These are phyloP conservation scores for Amblyjoppa fuscipennis DNA, from an alignment of 2,888 invertebrate genomes.

Conservation along the genomic window DNA sequence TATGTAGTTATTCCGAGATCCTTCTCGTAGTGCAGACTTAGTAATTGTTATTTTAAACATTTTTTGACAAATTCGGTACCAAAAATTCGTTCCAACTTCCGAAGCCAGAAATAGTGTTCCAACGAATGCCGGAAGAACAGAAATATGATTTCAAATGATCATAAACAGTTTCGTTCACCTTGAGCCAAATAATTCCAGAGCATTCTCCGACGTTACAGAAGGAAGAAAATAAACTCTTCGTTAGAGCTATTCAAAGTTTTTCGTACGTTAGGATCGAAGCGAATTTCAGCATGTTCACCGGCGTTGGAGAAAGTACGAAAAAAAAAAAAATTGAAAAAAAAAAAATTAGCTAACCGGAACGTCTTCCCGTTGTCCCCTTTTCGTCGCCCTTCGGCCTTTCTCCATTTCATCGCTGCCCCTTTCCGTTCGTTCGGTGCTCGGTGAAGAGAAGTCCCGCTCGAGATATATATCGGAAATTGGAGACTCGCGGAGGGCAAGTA, in stretches of 20 bases:
- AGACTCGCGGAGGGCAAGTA: conserved; percentile 26
- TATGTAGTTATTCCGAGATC: too few relatives aligned
- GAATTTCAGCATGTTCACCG: background rate
- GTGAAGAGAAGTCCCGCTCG: conserved; percentile 11
- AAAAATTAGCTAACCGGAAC: background rate
- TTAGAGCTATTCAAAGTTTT: background rate
- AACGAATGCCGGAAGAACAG: too few relatives aligned
- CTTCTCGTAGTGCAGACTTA: too few relatives aligned
- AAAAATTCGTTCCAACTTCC: too few relatives aligned
- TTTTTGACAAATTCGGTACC: too few relatives aligned
- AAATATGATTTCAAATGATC: too few relatives aligned
- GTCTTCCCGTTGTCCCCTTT: background rate
- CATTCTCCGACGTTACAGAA: background rate
- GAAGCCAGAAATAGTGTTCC: too few relatives aligned
- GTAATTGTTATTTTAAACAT: too few relatives aligned
- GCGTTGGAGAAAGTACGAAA: background rate
- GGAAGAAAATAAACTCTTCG: background rate
- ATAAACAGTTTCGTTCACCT: background rate
- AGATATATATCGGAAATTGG: conserved; percentile 48
- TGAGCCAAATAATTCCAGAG: background rate
- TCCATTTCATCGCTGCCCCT: conserved; percentile 16
- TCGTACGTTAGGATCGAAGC: background rate
- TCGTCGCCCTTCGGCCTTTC: conserved; percentile 1
- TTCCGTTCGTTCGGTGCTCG: background rate
- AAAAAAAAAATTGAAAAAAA: background rate